phyloP scores from a whole-genome alignment of 2,113 vertebrate genomes.

The Halichoerus grypus region DNA sequence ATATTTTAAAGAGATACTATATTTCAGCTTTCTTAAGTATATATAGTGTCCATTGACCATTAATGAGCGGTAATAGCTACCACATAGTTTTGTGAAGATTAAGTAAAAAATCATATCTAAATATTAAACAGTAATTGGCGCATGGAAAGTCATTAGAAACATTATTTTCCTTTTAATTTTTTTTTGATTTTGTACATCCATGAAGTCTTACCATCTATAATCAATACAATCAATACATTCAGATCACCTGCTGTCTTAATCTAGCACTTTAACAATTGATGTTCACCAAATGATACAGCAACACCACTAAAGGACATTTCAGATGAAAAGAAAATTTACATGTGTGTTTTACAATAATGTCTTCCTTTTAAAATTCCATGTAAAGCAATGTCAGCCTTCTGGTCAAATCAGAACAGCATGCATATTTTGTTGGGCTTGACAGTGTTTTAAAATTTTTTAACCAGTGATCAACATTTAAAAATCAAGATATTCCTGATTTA shows the following conservation, averaged over 20 bases:
- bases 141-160: background rate
- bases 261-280: background rate
- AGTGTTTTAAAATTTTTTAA: background rate
- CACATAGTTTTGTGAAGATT: background rate
- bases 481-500: background rate
- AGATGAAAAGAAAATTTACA: background rate
- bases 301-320: background rate
- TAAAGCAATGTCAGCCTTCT: background rate
- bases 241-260: background rate
- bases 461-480: background rate
- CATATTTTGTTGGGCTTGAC: background rate
- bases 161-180: background rate
- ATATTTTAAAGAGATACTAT: background rate
- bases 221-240: background rate
- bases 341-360: background rate
- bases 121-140: background rate
- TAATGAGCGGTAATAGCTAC: background rate
- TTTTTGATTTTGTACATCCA: background rate
- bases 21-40: background rate
- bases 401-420: background rate
- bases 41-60: background rate
- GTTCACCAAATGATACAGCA: background rate
- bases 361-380: background rate
- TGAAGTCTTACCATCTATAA: background rate
- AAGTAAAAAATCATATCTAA: background rate